These are phyloP conservation scores for Fopius arisanus DNA, from an alignment of 1,140 invertebrate genomes.

Conservation along the genomic window DNA sequence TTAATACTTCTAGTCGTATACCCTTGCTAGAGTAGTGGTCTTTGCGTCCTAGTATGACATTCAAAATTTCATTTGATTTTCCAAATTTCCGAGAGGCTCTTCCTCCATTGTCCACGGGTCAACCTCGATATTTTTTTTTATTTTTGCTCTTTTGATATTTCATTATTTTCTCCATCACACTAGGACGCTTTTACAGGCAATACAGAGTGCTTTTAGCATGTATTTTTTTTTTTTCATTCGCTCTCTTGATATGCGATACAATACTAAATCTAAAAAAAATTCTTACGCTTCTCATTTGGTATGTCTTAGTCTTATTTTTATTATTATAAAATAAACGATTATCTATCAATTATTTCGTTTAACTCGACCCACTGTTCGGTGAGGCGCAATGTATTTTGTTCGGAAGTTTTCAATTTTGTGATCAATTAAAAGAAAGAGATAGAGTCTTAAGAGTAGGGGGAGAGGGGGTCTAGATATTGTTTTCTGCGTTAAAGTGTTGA, in stretches of 20 bases:
- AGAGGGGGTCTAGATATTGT: neutral
- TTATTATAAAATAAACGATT: slow-evolving; percentile 36
- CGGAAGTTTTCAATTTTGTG: slow-evolving; percentile 31
- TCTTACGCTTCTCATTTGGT: slow-evolving; percentile 63
- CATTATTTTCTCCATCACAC: neutral
- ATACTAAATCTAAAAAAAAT: slow-evolving; percentile 58
- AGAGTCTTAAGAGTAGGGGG: neutral
- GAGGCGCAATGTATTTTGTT: slow-evolving; percentile 43
- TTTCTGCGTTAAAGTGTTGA: neutral
- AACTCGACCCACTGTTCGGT: slow-evolving; percentile 27
- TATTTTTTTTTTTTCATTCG: slow-evolving; percentile 38
- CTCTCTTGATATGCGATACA: slow-evolving; percentile 60
- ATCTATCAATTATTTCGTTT: slow-evolving; percentile 16
- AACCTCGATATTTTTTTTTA: neutral
- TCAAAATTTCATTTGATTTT: neutral
- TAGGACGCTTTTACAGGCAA: slow-evolving; percentile 48
- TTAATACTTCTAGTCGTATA: slow-evolving; percentile 66
- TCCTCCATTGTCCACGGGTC: neutral
- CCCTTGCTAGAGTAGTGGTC: slow-evolving; percentile 63
- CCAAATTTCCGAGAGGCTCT: neutral
- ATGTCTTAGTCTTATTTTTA: slow-evolving; percentile 63
- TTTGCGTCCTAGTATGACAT: slow-evolving; percentile 45
- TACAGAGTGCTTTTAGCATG: slow-evolving; percentile 51
- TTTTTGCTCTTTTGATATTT: neutral
- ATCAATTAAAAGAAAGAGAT: slow-evolving; percentile 1